Conservation (phyloP, 1,140 invertebrate genomes). For the Spodoptera litura region DNA sequence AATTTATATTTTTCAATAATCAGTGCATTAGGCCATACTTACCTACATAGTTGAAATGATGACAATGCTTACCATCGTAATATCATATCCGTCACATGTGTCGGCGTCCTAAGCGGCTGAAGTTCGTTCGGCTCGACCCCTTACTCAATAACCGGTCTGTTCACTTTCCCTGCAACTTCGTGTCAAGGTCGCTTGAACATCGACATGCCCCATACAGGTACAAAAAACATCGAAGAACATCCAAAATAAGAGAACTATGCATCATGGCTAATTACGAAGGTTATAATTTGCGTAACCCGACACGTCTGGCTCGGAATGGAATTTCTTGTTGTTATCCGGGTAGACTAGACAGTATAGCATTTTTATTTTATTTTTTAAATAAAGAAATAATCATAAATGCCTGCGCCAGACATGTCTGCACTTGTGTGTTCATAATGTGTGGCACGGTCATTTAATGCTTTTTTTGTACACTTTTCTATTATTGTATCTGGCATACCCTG, state of each 20-base stretch:
- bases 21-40: too few species aligned
- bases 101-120: constrained; percentile 35
- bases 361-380: too few species aligned
- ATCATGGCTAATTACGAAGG: constrained; percentile 48
- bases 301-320: background rate
- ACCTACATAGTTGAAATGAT: too few species aligned
- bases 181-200: constrained; percentile 77
- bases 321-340: background rate
- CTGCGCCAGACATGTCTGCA: too few species aligned
- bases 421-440: too few species aligned
- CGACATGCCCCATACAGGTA: constrained; percentile 63
- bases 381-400: too few species aligned
- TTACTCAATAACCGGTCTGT: constrained; percentile 78
- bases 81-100: constrained; percentile 6
- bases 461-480: too few species aligned
- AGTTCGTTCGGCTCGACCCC: constrained; percentile 56
- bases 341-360: too few species aligned
- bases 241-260: constrained; percentile 43
- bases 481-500: too few species aligned
- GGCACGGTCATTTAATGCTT: too few species aligned
- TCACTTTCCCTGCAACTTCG: constrained; percentile 76
- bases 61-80: too few species aligned
- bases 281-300: constrained; percentile 40
- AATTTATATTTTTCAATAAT: too few species aligned
- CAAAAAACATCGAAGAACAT: constrained; percentile 49